Evolutionary conservation across 2,113 vertebrate genomes (phyloP), one percentile per base, ranked within the genome.

Genomic region (Ceyx cyanopectus): DNA sequence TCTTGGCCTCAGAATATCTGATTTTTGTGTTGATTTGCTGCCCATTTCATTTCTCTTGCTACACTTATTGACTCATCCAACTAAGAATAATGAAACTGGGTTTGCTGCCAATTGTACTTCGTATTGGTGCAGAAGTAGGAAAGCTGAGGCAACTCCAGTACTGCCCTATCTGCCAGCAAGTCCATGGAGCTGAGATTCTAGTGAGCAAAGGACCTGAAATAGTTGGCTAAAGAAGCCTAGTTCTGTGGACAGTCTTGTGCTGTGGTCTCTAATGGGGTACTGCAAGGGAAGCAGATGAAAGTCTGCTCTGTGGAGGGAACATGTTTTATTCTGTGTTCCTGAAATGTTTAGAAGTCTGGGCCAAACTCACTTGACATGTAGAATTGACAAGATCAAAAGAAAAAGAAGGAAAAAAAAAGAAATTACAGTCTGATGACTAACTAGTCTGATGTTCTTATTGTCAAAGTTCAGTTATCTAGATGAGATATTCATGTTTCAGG

Each of bases 291-390:
- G 65, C 17, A 51, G 61, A 40, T 0, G 0, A 37, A 87, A 90
- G n/a, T 67, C 76, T 85, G 61, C 34, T 74, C n/a, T 1, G 0
- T 34, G 58, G 51, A 66, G 46, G 46, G 56, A 94, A 86, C 34
- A 61, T 16, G 34, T 88, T 92, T 92, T 63, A 43, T 63, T 86
- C 45, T 85, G 32, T 40, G 89, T 66, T 50, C 43, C 63, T 78
- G 45, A 74, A 81, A 81, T 74, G 23, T 90, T 85, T 69, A 74
- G 74, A 80, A 92, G 10, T 92, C 90, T 95, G 90, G 41, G 69
- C 82, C 82, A 83, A 88, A 78, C 48, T 93, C 40, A 50, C 19
- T 86, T 92, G 92, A 78, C 92, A 90, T 85, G 88, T 95, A 90
- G 53, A 90, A 93, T 13, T 86, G 94, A 88, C 85, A 94, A 63